Evolutionary conservation across 1,140 invertebrate species (phyloP).

Genomic region (Zaprionus capensis): DNA sequence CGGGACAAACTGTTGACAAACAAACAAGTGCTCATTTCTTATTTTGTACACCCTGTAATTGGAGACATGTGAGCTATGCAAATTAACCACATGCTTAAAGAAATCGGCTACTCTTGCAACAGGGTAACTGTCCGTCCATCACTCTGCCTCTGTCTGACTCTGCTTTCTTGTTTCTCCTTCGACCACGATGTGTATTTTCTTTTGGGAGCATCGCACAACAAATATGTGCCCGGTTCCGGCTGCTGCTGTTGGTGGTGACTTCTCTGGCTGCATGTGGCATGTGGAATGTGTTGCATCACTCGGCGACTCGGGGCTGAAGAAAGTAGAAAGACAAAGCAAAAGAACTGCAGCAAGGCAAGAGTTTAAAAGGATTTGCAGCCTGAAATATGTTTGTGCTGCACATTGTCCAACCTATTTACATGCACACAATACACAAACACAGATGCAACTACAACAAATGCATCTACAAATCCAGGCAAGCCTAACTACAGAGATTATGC

Average conservation of each 20-base stretch:
- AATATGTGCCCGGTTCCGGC: constrained; percentile 32
- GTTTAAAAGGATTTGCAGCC: constrained; percentile 50
- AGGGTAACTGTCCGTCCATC: constrained; percentile 5
- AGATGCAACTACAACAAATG: background rate
- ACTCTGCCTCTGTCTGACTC: background rate
- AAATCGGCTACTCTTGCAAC: background rate
- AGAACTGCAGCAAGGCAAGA: constrained; percentile 37
- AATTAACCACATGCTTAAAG: background rate
- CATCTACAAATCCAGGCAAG: background rate
- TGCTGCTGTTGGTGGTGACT: constrained; percentile 18
- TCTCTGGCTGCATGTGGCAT: constrained; percentile 26
- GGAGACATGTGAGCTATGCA: background rate
- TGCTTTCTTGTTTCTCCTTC: constrained; percentile 30
- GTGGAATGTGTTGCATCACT: constrained; percentile 48
- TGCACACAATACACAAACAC: constrained; percentile 18
- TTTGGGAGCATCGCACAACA: constrained; percentile 45
- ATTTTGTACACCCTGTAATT: constrained; percentile 31
- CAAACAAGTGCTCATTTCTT: constrained; percentile 78
- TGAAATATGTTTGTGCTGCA: constrained; percentile 36
- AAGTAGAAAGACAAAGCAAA: constrained; percentile 21
- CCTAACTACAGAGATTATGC: constrained; percentile 37
- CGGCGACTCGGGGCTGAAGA: constrained; percentile 22
- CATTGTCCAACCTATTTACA: constrained; percentile 36
- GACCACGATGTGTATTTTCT: constrained; percentile 44
- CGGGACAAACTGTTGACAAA: constrained; percentile 72